Percentiles rank a stretch among this genome's conserved stretches.
These are phyloP conservation scores for Rhinoptilus africanus DNA, from an alignment of 2,113 vertebrate genomes.

Conservation along the genomic window DNA sequence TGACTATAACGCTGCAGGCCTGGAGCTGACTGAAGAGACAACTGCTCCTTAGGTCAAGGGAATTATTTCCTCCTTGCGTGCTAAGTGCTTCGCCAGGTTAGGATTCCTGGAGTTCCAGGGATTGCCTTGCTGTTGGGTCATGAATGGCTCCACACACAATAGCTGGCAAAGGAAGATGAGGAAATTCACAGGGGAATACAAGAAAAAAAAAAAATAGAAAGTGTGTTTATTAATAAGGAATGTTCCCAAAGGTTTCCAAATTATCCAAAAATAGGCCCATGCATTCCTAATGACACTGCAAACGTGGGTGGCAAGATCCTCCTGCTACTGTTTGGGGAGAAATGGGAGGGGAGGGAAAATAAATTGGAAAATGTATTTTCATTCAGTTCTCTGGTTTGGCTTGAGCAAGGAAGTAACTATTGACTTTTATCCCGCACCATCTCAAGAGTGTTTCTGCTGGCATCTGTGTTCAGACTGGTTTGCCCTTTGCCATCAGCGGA, in stretches of 20 bases:
- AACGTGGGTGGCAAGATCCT: neutral
- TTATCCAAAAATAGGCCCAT: neutral
- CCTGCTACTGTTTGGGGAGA: neutral
- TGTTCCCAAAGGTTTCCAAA: constrained; percentile 19
- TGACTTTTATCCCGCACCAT: neutral
- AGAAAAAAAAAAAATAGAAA: neutral
- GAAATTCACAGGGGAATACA: neutral
- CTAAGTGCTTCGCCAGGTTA: neutral
- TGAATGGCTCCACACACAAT: neutral
- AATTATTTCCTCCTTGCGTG: neutral
- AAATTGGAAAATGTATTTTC: neutral
- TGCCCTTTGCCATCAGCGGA: neutral
- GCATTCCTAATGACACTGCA: neutral
- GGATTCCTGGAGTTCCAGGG: constrained; percentile 9
- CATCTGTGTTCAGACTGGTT: neutral
- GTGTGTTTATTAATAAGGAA: constrained; percentile 20
- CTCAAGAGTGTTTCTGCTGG: neutral
- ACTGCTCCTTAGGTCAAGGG: neutral
- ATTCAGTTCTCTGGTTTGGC: neutral
- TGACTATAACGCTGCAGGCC: neutral
- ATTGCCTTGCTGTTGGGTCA: neutral
- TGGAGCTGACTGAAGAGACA: neutral
- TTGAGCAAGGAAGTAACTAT: neutral
- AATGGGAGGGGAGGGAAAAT: neutral
- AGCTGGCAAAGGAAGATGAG: constrained; percentile 16